phyloP scores from a whole-genome alignment of 2,888 invertebrate genomes.

The Idaea aversata region DNA sequence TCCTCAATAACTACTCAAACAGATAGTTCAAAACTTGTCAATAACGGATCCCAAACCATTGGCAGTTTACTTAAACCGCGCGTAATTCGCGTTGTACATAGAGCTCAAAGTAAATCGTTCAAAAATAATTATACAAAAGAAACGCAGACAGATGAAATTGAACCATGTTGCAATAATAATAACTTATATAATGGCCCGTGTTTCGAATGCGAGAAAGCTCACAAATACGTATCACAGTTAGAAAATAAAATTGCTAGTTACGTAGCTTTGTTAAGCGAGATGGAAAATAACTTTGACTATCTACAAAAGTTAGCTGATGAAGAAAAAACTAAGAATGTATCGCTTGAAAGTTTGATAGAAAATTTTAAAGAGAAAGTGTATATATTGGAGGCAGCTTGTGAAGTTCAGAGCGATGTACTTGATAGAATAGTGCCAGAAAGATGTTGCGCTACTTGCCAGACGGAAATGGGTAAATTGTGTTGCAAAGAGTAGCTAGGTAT shows the following conservation, averaged over 20 bases:
- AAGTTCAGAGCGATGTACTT: conserved; percentile 37
- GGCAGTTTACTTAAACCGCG: neutral
- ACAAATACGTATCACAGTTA: conserved; percentile 41
- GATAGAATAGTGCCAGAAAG: conserved; percentile 38
- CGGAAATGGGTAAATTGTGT: conserved; percentile 39
- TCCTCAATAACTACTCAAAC: conserved; percentile 12
- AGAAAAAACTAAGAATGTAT: conserved; percentile 46
- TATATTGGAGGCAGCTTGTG: conserved; percentile 46
- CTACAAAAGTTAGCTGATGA: conserved; percentile 49
- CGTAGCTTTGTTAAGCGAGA: conserved; percentile 37
- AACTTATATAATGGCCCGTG: conserved; percentile 42
- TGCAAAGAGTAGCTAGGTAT: conserved; percentile 26
- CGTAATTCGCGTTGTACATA: neutral
- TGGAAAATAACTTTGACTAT: conserved; percentile 46
- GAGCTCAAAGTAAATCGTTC: neutral
- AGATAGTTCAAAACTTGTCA: neutral
- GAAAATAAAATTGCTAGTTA: conserved; percentile 46
- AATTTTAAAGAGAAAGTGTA: conserved; percentile 47
- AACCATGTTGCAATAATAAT: conserved; percentile 38
- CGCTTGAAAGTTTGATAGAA: conserved; percentile 43
- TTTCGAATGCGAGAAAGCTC: conserved; percentile 47
- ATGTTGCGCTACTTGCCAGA: conserved; percentile 44
- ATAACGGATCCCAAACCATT: conserved; percentile 7
- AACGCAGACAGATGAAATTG: conserved; percentile 39
- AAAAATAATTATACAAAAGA: conserved; percentile 5